These are phyloP conservation scores for Tokudaia tokunoshimensis DNA, from an alignment of 2,797 vertebrate genomes.

Conservation along the genomic window DNA sequence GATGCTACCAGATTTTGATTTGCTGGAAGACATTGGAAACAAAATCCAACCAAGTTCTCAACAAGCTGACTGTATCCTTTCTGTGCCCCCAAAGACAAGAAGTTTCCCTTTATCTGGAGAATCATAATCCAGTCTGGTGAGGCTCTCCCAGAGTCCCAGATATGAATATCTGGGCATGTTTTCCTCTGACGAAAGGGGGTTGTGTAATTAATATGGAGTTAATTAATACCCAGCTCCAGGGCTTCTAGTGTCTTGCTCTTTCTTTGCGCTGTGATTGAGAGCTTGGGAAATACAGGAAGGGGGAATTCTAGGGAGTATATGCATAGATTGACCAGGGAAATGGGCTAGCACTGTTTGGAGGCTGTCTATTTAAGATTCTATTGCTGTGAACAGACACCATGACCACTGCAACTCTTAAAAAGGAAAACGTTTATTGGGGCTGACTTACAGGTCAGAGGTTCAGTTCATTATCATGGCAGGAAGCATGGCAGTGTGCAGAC, in stretches of 20 bases:
- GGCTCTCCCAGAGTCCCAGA: neutral
- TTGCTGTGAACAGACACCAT: neutral
- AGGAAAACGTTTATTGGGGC: neutral
- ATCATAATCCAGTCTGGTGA: constrained; percentile 29
- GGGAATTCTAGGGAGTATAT: neutral
- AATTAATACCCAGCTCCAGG: neutral
- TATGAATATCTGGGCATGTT: constrained; percentile 27
- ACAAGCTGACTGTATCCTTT: constrained; percentile 97
- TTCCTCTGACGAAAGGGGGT: neutral
- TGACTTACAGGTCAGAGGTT: neutral
- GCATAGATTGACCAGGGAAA: neutral
- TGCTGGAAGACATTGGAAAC: constrained; percentile 94
- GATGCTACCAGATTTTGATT: constrained; percentile 94
- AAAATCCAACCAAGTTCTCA: constrained; percentile 90
- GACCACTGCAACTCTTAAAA: neutral
- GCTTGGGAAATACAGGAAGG: neutral
- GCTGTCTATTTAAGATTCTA: no score
- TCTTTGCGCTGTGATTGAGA: constrained; percentile 39
- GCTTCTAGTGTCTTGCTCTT: neutral
- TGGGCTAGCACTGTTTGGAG: neutral
- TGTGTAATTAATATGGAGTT: neutral
- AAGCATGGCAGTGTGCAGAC: neutral
- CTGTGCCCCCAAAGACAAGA: constrained; percentile 47
- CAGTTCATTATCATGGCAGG: no score
- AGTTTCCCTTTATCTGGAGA: neutral